Evolutionary conservation across 2,113 vertebrate genomes (phyloP), one percentile per base, ranked within the genome.

Genomic region (Uropsilus gracilis): DNA sequence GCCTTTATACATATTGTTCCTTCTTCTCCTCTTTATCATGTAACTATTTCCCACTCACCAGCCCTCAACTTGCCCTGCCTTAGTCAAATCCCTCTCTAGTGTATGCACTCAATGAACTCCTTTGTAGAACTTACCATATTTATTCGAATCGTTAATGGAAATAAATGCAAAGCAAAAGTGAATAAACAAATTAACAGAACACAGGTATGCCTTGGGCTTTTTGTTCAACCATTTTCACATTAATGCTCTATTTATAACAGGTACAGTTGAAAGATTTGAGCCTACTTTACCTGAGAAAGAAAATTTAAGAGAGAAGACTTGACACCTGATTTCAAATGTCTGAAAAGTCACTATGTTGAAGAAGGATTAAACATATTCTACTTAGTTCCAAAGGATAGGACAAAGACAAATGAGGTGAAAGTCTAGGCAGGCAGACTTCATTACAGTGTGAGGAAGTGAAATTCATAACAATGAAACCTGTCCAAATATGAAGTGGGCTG

Each of bases 301-400:
- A 66, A 73, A 85, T 48, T 88, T 93, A 75, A 34, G 46, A n/a
- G 18, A 53, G 71, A 85, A 12, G 16, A 32, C n/a, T 59, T 66
- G 81, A 94, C 46, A 80, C 22, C 61, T 92, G 76, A 73, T 81
- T 81, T 87, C 66, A 59, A 87, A 84, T 50, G n/a, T 77, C 72
- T 90, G 34, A 59, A 91, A 66, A 80, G 46, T n/a, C 44, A 57
- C 44, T 10, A 10, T 10, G n/a, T 11, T n/a, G 61, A 94, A 84
- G 44, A 71, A 55, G 8, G 57, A 83, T 42, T 39, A 22, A 20
- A 68, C 48, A 76, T 46, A 88, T 28, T 84, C 61, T 63, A 6
- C 57, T 16, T 34, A 86, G 18, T 77, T 96, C 57, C 68, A 44
- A 46, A 86, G 30, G 44, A 39, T 30, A 39, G 46, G 86, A 83